These are phyloP conservation scores for Tringa solitaria DNA, from an alignment of 2,113 vertebrate genomes.

Conservation along the genomic window DNA sequence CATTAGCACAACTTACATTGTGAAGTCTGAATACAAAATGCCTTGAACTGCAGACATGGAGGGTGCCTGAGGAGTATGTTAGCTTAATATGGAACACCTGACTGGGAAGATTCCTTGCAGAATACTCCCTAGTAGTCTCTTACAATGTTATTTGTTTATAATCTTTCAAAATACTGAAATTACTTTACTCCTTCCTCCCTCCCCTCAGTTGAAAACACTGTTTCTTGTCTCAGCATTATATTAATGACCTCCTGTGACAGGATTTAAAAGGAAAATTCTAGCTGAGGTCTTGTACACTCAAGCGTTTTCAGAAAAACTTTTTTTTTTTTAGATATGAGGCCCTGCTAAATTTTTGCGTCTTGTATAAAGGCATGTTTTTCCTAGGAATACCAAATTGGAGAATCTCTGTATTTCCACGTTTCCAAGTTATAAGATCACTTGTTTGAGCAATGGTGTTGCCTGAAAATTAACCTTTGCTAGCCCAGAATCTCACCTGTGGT, in stretches of 20 bases:
- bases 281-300: background rate
- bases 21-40: background rate
- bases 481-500: background rate
- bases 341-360: background rate
- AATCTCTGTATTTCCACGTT: background rate
- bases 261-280: background rate
- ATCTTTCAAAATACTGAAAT: background rate
- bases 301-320: background rate
- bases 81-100: constrained; percentile 16
- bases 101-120: background rate
- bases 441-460: background rate
- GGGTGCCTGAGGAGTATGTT: background rate
- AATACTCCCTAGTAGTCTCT: background rate
- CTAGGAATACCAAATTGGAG: background rate
- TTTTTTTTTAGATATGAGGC: background rate
- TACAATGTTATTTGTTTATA: background rate
- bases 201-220: background rate
- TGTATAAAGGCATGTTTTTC: background rate
- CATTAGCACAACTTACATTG: background rate
- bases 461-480: background rate
- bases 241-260: background rate
- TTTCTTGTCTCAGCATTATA: background rate
- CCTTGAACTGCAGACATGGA: background rate
- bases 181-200: background rate
- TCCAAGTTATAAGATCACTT: background rate